Evolutionary conservation across 2,888 invertebrate genomes (phyloP), one percentile per base, ranked within the genome.

Genomic region (Drosophila leonis): DNA sequence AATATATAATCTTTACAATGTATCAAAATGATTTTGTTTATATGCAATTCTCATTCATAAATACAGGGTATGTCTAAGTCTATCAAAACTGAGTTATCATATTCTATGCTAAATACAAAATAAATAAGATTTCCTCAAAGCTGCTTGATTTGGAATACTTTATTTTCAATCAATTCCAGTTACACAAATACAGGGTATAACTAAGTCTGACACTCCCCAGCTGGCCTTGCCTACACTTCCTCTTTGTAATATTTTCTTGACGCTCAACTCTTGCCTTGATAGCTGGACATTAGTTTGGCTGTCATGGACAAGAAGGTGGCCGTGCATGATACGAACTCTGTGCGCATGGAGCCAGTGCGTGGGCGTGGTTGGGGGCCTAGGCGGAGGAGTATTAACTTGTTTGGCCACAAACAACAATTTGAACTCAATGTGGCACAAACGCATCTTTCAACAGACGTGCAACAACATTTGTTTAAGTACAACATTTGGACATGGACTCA

Each of bases 401-500:
- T 37, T 73, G 70, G 83, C 70, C 71, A 52, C 55, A 69, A 62
- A 62, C 49, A 51, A 39, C 41, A 27, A 24, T 54, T 37, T 37
- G 35, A 39, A 57, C 74, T 63, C 56, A 64, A 67, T 74, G 83
- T 70, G 54, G 67, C 65, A 71, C 72, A 71, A 80, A 64, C 65
- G 72, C 67, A 65, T 83, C 89, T 83, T 49, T 83, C 87, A 78
- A 27, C 77, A n/a, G 46, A 31, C 42, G 10, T 20, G 64, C 64
- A 65, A 80, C 66, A 67, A 62, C 66, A 85, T 75, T 82, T 82
- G 72, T 88, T 79, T 69, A 10, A 44, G 18, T 65, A 72, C 75
- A 85, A 85, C 90, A 85, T 88, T 85, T 90, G 87, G 84, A 90
- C 84, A 83, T 66, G 72, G 82, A 63, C 85, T 85, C 86, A 75